Evolutionary conservation across 2,113 vertebrate genomes (phyloP).

Genomic region (Rhea pennata): DNA sequence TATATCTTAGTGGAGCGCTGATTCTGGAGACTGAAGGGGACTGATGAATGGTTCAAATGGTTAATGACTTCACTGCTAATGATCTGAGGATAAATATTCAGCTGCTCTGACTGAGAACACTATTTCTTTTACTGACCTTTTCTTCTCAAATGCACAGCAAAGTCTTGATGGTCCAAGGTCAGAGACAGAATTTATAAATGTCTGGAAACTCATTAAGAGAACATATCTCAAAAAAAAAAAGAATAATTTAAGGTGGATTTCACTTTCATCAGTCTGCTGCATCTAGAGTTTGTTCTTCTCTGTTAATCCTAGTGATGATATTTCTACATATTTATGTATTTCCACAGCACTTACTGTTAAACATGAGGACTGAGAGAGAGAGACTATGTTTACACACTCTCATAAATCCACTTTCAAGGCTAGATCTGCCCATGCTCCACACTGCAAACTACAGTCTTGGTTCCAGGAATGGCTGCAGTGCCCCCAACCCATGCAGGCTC

Average conservation of each 20-base stretch:
- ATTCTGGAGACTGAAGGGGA: neutral
- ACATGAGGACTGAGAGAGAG: too few relatives aligned
- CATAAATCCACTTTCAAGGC: too few relatives aligned
- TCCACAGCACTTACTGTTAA: too few relatives aligned
- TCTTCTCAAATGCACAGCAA: neutral
- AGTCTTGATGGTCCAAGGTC: neutral
- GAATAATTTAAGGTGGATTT: neutral
- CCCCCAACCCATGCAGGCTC: too few relatives aligned
- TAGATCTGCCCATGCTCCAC: too few relatives aligned
- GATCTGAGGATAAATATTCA: neutral
- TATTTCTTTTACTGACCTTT: neutral
- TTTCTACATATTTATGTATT: too few relatives aligned
- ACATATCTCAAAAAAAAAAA: neutral
- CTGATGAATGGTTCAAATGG: neutral
- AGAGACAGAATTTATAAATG: neutral
- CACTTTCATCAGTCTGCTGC: neutral
- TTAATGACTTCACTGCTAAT: neutral
- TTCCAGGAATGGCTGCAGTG: too few relatives aligned
- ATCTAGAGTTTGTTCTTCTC: neutral
- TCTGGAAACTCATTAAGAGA: neutral
- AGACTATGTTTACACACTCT: too few relatives aligned
- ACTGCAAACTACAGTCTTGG: too few relatives aligned
- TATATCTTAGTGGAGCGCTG: neutral
- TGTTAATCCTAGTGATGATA: neutral
- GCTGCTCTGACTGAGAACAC: neutral